Percentiles rank a stretch among this genome's conserved stretches.
phyloP scores from a whole-genome alignment of 2,113 vertebrate genomes.

The Solea solea region DNA sequence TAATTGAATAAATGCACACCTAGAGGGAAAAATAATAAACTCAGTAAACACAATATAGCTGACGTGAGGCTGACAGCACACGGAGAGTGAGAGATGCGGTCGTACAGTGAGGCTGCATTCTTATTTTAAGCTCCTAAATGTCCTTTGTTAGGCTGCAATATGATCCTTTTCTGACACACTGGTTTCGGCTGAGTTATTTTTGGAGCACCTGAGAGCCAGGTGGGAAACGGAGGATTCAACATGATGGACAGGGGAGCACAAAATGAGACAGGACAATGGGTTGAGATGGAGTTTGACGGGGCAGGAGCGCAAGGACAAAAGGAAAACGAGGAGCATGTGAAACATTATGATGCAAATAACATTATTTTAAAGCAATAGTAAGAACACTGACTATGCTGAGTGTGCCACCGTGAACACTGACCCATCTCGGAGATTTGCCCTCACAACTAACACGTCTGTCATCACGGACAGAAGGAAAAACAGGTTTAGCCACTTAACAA shows the following conservation, averaged over 20 bases:
- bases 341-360: not conserved
- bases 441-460: too few relatives aligned
- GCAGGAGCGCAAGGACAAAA: not conserved
- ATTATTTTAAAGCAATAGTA: not conserved
- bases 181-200: not conserved
- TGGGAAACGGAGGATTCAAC: not conserved
- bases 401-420: too few relatives aligned
- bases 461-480: too few relatives aligned
- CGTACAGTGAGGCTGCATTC: constrained; percentile 18
- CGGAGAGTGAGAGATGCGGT: constrained; percentile 17
- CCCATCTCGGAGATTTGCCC: too few relatives aligned
- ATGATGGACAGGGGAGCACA: not conserved
- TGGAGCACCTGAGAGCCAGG: constrained; percentile 3
- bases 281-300: constrained; percentile 2
- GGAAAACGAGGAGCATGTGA: not conserved
- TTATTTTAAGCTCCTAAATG: constrained; percentile 33
- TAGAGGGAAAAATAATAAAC: constrained; percentile 6
- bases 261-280: not conserved
- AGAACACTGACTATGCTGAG: too few relatives aligned
- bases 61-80: not conserved
- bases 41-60: constrained; percentile 8
- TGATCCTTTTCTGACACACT: constrained; percentile 26
- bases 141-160: constrained; percentile 14
- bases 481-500: too few relatives aligned
- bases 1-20: constrained; percentile 6